Percentiles rank a stretch among this genome's conserved stretches.
Conservation (phyloP, 2,113 vertebrate genomes). For the Coptodon bakossiorum region DNA sequence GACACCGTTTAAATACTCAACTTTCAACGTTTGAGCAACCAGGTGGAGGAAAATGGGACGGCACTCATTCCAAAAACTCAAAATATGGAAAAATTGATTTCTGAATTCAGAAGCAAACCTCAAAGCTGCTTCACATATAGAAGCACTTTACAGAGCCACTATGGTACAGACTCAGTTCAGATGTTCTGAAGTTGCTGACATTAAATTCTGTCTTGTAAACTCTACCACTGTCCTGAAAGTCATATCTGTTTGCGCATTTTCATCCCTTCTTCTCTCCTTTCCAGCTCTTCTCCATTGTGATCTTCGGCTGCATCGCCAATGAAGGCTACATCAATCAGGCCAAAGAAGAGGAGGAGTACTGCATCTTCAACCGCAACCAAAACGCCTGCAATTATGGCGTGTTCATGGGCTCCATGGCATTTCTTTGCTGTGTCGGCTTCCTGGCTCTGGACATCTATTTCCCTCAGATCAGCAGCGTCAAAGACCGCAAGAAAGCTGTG, state of each 20-base stretch:
- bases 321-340: conserved; percentile 88
- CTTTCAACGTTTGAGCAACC: not conserved
- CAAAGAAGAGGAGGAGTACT: conserved; percentile 76
- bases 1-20: not conserved
- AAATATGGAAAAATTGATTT: not conserved
- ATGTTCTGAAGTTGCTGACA: not conserved
- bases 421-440: conserved; percentile 89
- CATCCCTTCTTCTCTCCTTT: not conserved
- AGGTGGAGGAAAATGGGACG: not conserved
- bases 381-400: conserved; percentile 92
- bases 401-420: conserved; percentile 88
- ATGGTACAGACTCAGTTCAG: not conserved
- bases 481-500: conserved; percentile 94
- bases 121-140: not conserved
- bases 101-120: not conserved
- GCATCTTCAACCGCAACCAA: conserved; percentile 94
- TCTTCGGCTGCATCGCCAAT: conserved; percentile 93
- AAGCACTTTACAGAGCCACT: not conserved
- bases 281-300: conserved; percentile 93
- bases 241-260: accelerated
- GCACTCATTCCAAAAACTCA: not conserved
- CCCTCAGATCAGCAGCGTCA: conserved; percentile 97
- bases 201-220: not conserved
- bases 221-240: not conserved
- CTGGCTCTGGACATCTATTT: conserved; percentile 92